A percentile compares a stretch with the other conserved stretches of the same genome.
phyloP scores from a whole-genome alignment of 2,797 vertebrate species.

The Neopelma chrysocephalum region DNA sequence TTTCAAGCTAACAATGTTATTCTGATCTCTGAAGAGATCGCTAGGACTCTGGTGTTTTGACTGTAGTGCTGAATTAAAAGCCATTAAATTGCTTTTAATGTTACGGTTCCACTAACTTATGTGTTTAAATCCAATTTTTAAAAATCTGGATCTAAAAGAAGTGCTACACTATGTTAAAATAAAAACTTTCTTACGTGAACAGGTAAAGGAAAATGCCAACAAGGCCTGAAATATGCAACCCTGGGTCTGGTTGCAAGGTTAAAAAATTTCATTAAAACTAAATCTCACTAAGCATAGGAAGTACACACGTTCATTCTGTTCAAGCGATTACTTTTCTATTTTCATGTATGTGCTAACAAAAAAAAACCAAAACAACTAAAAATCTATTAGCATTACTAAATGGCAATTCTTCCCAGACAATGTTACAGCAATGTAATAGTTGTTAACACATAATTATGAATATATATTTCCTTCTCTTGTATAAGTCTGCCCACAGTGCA shows the following conservation, averaged over 20 bases:
- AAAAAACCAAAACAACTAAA: accelerated
- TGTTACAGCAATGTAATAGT: not conserved
- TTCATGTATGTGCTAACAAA: not conserved
- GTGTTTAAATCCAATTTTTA: not conserved
- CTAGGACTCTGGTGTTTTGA: not conserved
- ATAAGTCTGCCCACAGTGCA: accelerated
- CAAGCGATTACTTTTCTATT: not conserved
- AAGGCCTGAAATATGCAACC: not conserved
- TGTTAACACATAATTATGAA: not conserved
- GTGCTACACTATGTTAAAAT: not conserved
- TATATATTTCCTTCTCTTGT: not conserved
- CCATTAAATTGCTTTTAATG: not conserved
- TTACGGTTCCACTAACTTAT: not conserved
- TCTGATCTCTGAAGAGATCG: not conserved
- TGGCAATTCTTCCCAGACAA: not conserved
- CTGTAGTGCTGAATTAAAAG: not conserved
- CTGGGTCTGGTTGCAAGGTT: not conserved
- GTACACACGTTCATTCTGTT: not conserved
- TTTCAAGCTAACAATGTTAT: not conserved
- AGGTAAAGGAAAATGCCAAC: not conserved
- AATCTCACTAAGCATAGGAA: not conserved
- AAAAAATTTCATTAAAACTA: not conserved
- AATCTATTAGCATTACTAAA: not conserved
- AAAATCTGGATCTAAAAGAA: not conserved
- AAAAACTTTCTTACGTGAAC: not conserved